A percentile compares a stretch with the other conserved stretches of the same genome.
These are phyloP conservation scores for Campylorhamphus procurvoides DNA, from an alignment of 2,113 vertebrate genomes.

Conservation along the genomic window DNA sequence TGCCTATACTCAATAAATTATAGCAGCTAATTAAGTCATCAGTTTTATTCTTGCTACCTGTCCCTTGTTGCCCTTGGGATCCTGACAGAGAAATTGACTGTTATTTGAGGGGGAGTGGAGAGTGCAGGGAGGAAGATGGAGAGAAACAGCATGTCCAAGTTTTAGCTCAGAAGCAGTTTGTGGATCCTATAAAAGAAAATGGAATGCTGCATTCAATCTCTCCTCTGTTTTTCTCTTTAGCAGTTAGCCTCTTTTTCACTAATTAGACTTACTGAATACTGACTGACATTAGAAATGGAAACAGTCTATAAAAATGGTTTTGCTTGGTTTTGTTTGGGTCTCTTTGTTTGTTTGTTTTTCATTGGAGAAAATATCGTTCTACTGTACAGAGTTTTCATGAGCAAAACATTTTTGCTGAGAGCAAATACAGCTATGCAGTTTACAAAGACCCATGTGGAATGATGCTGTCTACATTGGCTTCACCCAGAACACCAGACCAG, in stretches of 20 bases:
- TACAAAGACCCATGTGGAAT: background rate
- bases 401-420: background rate
- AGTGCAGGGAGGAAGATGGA: background rate
- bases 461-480: background rate
- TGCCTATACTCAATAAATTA: background rate
- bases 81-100: background rate
- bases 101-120: accelerated
- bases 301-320: background rate
- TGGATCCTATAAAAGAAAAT: background rate
- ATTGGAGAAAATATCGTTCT: background rate
- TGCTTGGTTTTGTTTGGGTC: background rate
- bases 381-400: background rate
- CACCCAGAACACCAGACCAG: background rate
- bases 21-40: background rate
- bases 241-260: background rate
- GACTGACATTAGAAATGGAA: background rate
- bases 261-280: background rate
- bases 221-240: background rate
- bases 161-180: background rate
- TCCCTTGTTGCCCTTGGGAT: background rate
- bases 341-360: background rate
- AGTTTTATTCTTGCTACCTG: background rate
- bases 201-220: background rate
- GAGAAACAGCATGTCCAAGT: background rate
- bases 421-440: background rate